Base-by-base conservation (phyloP, 2,888 invertebrate genomes). In the Athetis lepigone region DNA sequence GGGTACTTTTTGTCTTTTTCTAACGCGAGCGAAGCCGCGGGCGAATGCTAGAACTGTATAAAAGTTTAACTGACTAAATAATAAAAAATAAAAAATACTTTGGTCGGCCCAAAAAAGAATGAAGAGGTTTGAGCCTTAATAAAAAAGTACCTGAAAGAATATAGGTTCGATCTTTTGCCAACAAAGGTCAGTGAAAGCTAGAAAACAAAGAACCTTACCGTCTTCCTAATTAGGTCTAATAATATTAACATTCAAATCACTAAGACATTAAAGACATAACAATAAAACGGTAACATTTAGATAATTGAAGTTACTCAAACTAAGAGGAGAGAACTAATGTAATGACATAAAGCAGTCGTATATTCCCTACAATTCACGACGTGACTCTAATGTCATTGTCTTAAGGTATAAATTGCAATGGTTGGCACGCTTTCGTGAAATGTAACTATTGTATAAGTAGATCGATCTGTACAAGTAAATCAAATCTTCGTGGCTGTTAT, bases 401-500 rank as follows among this genome's bases (percentile, higher is more conserved):
- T 4, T 33, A 13, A 33, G 33, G 33, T 33, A 13, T 33, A 33
- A 33, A 33, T 33, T 33, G 8, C 33, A 33, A 33, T 33, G 33
- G 8, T 13, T 33, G 33, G 33, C 33, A 13, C 33, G 11, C 33
- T 11, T 33, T 33, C 33, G 33, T 33, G 33, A 33, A 33, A 25
- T 25, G 25, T 25, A 4, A 3, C 33, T 13, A 33, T 13, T 3
- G 4, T 33, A 13, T 33, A 57, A 72, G 39, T 60, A 25, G 75
- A 59, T 77, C 75, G 57, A 64, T 61, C 36, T 84, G 80, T 80
- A 82, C 73, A 80, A 13, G 33, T 13, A 33, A 86, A 89, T 86
- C 84, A 88, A 89, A 90, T 86, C 83, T 82, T 83, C 80, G 67
- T 71, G 64, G 76, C 82, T 83, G 73, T 70, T 87, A 67, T 86